Conservation (phyloP, 64 coral and sea anemone genomes). For the Stylophora pistillata region DNA sequence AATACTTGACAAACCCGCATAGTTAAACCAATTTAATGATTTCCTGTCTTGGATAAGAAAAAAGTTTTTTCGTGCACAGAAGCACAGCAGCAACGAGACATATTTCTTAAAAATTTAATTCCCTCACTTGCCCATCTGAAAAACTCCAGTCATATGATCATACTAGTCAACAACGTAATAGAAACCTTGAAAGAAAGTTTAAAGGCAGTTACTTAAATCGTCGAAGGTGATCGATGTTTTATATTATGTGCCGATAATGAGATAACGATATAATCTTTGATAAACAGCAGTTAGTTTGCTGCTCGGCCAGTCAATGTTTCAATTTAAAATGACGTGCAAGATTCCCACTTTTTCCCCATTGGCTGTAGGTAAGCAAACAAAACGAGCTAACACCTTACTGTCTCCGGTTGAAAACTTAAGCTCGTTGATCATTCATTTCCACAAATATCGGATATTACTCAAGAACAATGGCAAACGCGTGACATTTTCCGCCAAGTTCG, state of each 20-base stretch:
- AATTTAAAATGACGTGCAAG: background rate
- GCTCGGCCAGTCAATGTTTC: background rate
- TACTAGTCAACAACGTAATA: background rate
- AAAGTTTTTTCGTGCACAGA: background rate
- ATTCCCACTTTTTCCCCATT: background rate
- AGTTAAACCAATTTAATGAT: constrained; percentile 24
- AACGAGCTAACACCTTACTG: background rate
- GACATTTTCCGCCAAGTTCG: constrained; percentile 48
- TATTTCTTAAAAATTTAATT: background rate
- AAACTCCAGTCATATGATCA: constrained; percentile 10
- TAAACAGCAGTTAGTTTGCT: constrained; percentile 12
- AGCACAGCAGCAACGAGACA: background rate
- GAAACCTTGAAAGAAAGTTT: constrained; percentile 30
- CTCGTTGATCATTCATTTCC: background rate
- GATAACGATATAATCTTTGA: constrained; percentile 25
- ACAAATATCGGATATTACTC: constrained; percentile 17
- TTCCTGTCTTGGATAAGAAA: background rate
- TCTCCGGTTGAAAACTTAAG: constrained; percentile 5
- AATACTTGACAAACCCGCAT: constrained; percentile 4
- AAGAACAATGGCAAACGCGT: background rate
- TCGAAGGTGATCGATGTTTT: background rate
- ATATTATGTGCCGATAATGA: constrained; percentile 16
- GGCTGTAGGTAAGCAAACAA: background rate
- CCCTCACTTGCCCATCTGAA: background rate
- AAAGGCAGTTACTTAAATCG: constrained; percentile 43